phyloP scores from a whole-genome alignment of 2,888 invertebrate genomes.

The Ochropleura plecta region DNA sequence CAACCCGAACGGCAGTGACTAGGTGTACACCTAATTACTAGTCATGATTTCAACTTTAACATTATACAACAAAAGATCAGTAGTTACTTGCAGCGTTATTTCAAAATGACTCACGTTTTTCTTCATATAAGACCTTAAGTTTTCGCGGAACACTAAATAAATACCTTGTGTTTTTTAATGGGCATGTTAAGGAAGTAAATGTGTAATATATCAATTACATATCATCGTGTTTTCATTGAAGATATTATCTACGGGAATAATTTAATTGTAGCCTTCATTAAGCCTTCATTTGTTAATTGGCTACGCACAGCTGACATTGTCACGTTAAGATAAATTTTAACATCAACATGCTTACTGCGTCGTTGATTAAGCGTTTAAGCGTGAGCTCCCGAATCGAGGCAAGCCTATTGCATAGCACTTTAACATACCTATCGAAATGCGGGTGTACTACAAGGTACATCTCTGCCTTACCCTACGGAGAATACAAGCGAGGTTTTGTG shows the following conservation, averaged over 20 bases:
- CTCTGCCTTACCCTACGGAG: no score
- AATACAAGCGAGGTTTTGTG: no score
- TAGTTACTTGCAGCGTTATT: background rate
- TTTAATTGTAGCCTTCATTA: conserved; percentile 6
- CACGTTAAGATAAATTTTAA: background rate
- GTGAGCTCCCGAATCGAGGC: no score
- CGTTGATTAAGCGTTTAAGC: no score
- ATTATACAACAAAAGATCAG: conserved; percentile 12
- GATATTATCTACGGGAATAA: background rate
- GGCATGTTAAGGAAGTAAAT: conserved; percentile 18
- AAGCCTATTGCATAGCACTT: no score
- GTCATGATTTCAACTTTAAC: conserved; percentile 1
- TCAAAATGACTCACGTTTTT: conserved; percentile 23
- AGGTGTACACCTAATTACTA: no score
- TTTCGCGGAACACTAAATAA: conserved; percentile 19
- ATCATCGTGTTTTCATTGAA: background rate
- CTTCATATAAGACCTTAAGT: background rate
- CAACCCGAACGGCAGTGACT: background rate
- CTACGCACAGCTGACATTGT: background rate
- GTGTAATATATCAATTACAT: conserved; percentile 6
- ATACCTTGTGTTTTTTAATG: conserved; percentile 9
- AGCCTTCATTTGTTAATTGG: background rate
- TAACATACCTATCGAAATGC: no score
- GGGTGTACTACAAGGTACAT: no score
- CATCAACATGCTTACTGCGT: no score